Evolutionary conservation across 2,797 vertebrate genomes (phyloP).

Genomic region (Petrocephalus schoutedeni): DNA sequence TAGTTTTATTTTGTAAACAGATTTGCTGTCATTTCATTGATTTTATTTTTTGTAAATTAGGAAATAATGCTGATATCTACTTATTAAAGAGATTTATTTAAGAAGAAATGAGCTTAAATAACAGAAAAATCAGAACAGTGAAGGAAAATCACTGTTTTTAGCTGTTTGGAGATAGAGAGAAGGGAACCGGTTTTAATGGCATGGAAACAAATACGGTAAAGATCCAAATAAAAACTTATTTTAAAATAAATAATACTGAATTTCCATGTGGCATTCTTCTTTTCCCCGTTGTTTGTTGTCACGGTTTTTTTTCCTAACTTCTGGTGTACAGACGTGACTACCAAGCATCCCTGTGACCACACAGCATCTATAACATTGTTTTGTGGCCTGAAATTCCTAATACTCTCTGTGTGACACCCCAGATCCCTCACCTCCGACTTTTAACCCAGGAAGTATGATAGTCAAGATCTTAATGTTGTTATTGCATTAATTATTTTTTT

Average conservation of each 20-base stretch:
- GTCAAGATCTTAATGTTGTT: neutral
- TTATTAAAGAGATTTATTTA: slow-evolving; percentile 83
- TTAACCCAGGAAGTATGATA: slow-evolving; percentile 45
- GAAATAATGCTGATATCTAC: slow-evolving; percentile 73
- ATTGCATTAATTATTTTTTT: neutral
- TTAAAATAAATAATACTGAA: slow-evolving; percentile 83
- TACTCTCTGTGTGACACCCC: slow-evolving; percentile 28
- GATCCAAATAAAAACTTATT: slow-evolving; percentile 80
- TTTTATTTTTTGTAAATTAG: slow-evolving; percentile 82
- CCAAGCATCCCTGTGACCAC: slow-evolving; percentile 37
- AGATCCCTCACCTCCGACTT: slow-evolving; percentile 52
- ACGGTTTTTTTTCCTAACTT: slow-evolving; percentile 49
- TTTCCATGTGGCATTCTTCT: slow-evolving; percentile 62
- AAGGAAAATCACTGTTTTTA: slow-evolving; percentile 39
- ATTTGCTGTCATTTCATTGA: slow-evolving; percentile 62
- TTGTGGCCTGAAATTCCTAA: slow-evolving; percentile 37
- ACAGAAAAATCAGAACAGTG: slow-evolving; percentile 33
- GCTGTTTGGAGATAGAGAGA: slow-evolving; percentile 66
- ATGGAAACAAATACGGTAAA: slow-evolving; percentile 85
- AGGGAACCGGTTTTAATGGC: slow-evolving; percentile 70
- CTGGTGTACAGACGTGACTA: slow-evolving; percentile 47
- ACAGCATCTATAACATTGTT: slow-evolving; percentile 49
- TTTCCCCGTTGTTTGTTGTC: slow-evolving; percentile 55
- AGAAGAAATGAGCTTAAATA: slow-evolving; percentile 54
- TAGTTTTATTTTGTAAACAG: slow-evolving; percentile 60